phyloP scores from a whole-genome alignment of 2,888 invertebrate species.

The Dusona sp. region DNA sequence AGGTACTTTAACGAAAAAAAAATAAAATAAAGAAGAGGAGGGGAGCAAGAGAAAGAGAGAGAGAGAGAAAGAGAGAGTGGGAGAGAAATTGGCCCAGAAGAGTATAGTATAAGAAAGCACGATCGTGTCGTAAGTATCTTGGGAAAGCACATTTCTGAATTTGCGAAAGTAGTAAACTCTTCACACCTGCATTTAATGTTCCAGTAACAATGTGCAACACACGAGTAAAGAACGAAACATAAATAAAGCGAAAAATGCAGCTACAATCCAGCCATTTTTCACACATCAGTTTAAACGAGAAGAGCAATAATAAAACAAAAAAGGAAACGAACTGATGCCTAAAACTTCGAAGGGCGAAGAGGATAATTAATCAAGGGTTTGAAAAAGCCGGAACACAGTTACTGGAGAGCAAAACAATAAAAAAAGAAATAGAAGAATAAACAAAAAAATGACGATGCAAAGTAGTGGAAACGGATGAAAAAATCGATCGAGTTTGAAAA shows the following conservation, averaged over 20 bases:
- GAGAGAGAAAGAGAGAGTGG: not conserved
- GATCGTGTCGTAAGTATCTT: constrained; percentile 48
- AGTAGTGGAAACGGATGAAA: not conserved
- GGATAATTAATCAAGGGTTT: constrained; percentile 3
- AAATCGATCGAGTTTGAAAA: constrained; percentile 56
- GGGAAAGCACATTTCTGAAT: constrained; percentile 56
- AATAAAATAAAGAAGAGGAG: constrained; percentile 8
- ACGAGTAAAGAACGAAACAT: constrained; percentile 7
- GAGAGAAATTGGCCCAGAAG: not conserved
- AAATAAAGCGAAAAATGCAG: constrained; percentile 16
- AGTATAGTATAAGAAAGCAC: constrained; percentile 26
- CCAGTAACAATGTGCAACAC: constrained; percentile 23
- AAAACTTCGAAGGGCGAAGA: not conserved
- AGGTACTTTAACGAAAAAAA: constrained; percentile 51
- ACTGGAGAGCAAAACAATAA: not conserved
- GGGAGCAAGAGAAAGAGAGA: not conserved
- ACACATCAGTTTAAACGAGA: not conserved
- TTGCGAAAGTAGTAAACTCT: constrained; percentile 52
- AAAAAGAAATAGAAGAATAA: not conserved
- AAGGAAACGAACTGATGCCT: not conserved
- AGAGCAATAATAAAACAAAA: not conserved
- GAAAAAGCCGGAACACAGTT: not conserved
- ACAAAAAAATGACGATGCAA: constrained; percentile 13
- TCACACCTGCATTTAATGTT: constrained; percentile 58
- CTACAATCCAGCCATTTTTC: not conserved